phyloP scores from a whole-genome alignment of 2,888 invertebrate species.

The Cheilosia soror region DNA sequence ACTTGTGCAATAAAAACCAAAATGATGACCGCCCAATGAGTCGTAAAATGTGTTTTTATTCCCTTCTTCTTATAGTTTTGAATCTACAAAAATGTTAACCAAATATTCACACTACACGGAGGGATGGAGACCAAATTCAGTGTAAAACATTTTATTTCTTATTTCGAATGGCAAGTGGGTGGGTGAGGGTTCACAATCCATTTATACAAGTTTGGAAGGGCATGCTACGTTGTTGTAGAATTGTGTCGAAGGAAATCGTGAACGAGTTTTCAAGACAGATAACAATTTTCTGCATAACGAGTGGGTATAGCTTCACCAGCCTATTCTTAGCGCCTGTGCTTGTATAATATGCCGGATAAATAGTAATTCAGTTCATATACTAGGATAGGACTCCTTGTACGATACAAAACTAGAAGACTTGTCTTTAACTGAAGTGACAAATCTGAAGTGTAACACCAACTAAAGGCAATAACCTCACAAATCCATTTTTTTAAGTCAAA shows the following conservation, averaged over 20 bases:
- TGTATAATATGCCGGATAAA: no score
- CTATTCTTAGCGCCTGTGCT: no score
- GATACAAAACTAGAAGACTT: no score
- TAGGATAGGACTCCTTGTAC: no score
- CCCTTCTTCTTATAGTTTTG: conserved; percentile 45
- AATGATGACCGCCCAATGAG: conserved; percentile 73
- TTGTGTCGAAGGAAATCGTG: conserved; percentile 8
- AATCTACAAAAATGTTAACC: conserved; percentile 59
- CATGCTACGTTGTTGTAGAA: conserved; percentile 10
- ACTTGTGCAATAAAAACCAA: conserved; percentile 67
- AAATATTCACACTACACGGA: conserved; percentile 62
- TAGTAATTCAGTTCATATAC: no score
- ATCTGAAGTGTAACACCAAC: no score
- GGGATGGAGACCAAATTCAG: conserved; percentile 47
- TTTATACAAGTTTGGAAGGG: not conserved
- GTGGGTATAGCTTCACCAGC: not conserved
- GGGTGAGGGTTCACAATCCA: not conserved
- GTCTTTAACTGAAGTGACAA: no score
- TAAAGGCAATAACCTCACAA: no score
- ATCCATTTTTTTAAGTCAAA: no score
- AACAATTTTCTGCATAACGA: conserved; percentile 23
- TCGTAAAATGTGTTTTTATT: conserved; percentile 74
- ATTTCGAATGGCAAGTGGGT: conserved; percentile 1
- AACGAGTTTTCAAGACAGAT: conserved; percentile 21
- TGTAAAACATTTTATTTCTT: conserved; percentile 65